A percentile compares a stretch with the other conserved stretches of the same genome.
Conservation (phyloP, 2,797 vertebrate genomes). For the Sorex maritimensis region DNA sequence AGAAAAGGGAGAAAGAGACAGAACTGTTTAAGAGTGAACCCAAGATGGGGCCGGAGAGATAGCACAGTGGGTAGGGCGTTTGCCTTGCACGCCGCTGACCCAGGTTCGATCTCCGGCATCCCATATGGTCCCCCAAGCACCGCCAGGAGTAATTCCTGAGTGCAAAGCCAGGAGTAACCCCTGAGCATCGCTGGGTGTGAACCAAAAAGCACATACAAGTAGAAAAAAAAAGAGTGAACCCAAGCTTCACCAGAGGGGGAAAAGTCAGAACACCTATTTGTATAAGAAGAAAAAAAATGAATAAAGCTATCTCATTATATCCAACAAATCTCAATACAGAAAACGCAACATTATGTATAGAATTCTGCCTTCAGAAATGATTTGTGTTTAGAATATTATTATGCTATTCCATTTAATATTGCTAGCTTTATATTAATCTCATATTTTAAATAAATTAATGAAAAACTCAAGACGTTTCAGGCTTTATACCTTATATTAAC, state of each 20-base stretch:
- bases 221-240: too few species aligned
- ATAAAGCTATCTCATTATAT: neutral
- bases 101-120: too few species aligned
- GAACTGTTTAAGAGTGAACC: too few species aligned
- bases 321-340: neutral
- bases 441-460: conserved; percentile 25
- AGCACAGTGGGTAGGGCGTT: too few species aligned
- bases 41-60: too few species aligned
- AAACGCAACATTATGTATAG: neutral
- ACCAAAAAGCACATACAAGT: too few species aligned
- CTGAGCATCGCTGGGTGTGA: too few species aligned
- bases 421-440: conserved; percentile 1
- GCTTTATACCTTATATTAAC: neutral
- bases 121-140: too few species aligned
- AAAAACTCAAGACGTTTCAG: neutral
- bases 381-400: neutral
- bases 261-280: neutral
- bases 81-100: too few species aligned
- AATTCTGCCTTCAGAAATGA: neutral
- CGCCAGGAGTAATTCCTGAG: too few species aligned
- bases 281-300: neutral
- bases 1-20: neutral
- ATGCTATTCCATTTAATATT: neutral
- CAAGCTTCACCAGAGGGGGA: too few species aligned
- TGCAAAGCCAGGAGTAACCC: too few species aligned